These are phyloP conservation scores for Lycaena phlaeas DNA, from an alignment of 2,888 invertebrate genomes.

Conservation along the genomic window DNA sequence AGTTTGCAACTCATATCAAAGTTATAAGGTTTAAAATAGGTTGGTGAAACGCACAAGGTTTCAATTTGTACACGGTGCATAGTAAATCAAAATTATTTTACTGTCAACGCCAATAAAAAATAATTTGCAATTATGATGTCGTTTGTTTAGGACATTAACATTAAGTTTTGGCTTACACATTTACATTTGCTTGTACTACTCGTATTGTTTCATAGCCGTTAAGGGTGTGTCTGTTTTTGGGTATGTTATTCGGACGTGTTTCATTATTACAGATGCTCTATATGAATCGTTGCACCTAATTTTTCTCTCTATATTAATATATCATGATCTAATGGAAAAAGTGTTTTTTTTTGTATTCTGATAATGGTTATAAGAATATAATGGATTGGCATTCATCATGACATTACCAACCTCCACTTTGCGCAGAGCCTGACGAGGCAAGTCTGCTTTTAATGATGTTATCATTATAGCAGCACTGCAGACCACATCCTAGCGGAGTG, in stretches of 20 bases:
- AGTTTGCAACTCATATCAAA: background rate
- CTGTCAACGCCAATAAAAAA: conserved; percentile 1
- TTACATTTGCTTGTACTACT: no score
- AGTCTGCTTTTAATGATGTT: no score
- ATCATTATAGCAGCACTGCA: no score
- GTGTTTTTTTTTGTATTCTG: no score
- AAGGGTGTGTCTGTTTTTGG: background rate
- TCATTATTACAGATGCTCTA: conserved; percentile 1
- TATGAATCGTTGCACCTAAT: no score
- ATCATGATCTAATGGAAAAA: no score
- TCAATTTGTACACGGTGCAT: background rate
- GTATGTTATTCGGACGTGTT: background rate
- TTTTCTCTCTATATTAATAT: no score
- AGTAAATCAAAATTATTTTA: conserved; percentile 3
- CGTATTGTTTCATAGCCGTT: conserved; percentile 2
- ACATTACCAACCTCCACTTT: no score
- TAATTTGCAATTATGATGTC: background rate
- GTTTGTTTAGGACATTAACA: background rate
- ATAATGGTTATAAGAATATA: no score
- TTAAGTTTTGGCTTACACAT: background rate
- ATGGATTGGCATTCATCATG: no score
- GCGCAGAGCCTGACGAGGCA: no score
- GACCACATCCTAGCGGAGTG: no score
- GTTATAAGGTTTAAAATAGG: background rate
- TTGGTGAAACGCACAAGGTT: background rate